Evolutionary conservation across 2,113 vertebrate genomes (phyloP), one percentile per base, ranked within the genome.

Genomic region (Oophaga pumilio): DNA sequence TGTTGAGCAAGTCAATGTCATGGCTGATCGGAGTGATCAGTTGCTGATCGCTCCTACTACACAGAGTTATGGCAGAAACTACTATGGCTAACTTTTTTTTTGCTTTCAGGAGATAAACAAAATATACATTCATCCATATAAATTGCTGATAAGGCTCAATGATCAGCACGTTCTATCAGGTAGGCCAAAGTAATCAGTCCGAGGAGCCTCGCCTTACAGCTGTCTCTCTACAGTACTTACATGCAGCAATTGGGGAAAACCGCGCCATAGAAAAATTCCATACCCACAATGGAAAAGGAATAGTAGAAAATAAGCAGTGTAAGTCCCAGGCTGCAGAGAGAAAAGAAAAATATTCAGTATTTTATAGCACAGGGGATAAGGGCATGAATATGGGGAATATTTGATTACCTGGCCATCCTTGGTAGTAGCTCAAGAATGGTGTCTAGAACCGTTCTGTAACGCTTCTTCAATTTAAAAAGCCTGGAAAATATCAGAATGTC

Each of bases 291-390:
- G 91, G 98, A 97, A 87, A 99, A 99, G 85, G 97, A 99, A 81
- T 99, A 99, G 92, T 99, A 98, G 92, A 99, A 98, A 92, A 97
- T 99, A 88, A 99, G 96, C 89, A 99, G 92, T 0, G 98, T 99
- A 90, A 99, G 94, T 33, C 97, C 97, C 87, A 99, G 95, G 93
- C 98, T 97, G 90, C 14, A 24, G 60, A 56, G 14, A 59, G 26
- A 56, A 43, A 68, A 84, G 33, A 15, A 68, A 5, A 69, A 22
- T 24, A 20, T 2, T 76, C 18, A 85, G 28, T 24, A 85, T 24
- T 12, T 74, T 12, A 62, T 6, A 28, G 13, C 17, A 22, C 8
- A 62, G 22, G 20, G 6, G 26, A 64, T 15, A 17, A 57, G 4
- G n/a, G 20, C 11, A 57, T 12, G 28, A 53, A 43, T 5, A 77